Conservation (phyloP, 2,113 vertebrate species). For the Psammodynastes pulverulentus region DNA sequence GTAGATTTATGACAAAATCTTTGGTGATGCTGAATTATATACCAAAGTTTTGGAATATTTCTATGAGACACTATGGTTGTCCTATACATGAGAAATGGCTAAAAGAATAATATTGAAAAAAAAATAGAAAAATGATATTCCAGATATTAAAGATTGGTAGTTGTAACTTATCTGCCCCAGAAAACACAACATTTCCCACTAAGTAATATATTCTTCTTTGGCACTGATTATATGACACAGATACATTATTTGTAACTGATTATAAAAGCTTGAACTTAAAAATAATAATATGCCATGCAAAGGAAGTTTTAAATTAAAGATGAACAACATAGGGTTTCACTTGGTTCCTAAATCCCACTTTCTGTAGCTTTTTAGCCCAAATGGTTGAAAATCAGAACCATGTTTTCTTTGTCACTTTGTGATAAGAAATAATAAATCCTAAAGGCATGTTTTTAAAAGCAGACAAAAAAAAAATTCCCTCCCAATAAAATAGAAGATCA, state of each 20-base stretch:
- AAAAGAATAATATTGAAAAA: neutral
- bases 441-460: neutral
- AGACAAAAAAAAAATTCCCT: neutral
- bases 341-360: neutral
- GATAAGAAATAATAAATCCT: neutral
- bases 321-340: neutral
- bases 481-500: neutral
- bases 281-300: neutral
- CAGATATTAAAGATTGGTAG: neutral
- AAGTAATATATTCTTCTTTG: neutral
- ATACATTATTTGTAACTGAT: neutral
- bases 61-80: neutral
- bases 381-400: neutral
- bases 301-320: neutral
- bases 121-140: neutral
- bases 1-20: neutral
- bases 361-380: neutral
- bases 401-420: neutral
- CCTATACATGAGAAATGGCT: neutral
- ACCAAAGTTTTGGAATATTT: neutral
- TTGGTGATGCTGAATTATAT: neutral
- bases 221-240: neutral
- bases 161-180: neutral
- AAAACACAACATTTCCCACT: neutral
- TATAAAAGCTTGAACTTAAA: neutral